A percentile compares a stretch with the other conserved stretches of the same genome.
phyloP scores from a whole-genome alignment of 2,113 vertebrate genomes.

The Cyanocitta stelleri region DNA sequence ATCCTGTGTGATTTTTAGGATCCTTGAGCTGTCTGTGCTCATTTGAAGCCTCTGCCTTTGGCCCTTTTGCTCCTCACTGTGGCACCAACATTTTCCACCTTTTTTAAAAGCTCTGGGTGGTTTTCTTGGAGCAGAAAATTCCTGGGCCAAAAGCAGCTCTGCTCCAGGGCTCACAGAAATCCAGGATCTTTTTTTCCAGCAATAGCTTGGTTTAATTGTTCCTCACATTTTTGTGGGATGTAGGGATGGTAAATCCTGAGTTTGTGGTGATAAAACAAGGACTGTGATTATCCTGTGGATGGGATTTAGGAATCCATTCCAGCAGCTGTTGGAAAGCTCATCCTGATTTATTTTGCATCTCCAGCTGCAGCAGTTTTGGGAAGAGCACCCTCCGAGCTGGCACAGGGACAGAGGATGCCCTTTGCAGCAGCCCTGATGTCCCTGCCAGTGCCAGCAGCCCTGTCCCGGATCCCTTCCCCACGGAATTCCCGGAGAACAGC shows the following conservation, averaged over 20 bases:
- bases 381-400: not conserved
- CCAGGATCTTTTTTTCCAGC: too few species aligned
- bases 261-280: not conserved
- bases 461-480: accelerated
- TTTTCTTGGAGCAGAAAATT: not conserved
- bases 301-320: not conserved
- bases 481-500: not conserved
- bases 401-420: not conserved
- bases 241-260: not conserved
- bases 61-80: not conserved
- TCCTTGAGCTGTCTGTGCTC: not conserved
- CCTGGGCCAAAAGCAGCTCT: too few species aligned
- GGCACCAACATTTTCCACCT: not conserved
- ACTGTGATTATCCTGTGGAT: accelerated
- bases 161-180: not conserved
- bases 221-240: not conserved
- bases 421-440: not conserved
- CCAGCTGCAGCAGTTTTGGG: not conserved
- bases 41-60: not conserved
- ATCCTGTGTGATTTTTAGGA: not conserved
- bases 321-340: not conserved
- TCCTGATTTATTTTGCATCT: not conserved
- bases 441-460: not conserved
- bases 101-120: not conserved
- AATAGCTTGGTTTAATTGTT: not conserved